Percentiles rank a stretch among this genome's conserved stretches.
Evolutionary conservation across 2,113 vertebrate species (phyloP).

Genomic region (Hydrolagus affinis): DNA sequence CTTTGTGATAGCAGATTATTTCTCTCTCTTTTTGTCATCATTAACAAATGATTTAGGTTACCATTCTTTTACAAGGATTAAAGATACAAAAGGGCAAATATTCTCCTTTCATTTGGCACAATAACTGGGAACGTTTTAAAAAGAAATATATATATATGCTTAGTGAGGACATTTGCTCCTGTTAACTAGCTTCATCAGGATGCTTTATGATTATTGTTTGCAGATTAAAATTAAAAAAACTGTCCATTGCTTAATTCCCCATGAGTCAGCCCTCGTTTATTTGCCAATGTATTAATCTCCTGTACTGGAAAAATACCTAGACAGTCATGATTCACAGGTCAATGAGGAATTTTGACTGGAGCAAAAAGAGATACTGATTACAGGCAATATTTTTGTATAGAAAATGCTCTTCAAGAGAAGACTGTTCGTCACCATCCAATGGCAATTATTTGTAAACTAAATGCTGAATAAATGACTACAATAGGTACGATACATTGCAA

Average conservation of each 20-base stretch:
- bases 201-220: slow-evolving; percentile 22
- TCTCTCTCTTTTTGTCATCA: not conserved
- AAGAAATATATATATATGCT: slow-evolving; percentile 10
- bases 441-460: not conserved
- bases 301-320: slow-evolving; percentile 15
- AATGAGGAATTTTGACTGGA: not conserved
- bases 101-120: not conserved
- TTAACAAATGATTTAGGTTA: slow-evolving; percentile 23
- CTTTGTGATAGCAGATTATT: not conserved
- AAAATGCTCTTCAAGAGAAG: not conserved
- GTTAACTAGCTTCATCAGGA: slow-evolving; percentile 5
- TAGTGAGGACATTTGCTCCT: not conserved
- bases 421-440: not conserved
- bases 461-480: not conserved
- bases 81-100: slow-evolving; percentile 3
- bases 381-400: not conserved
- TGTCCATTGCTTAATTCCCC: slow-evolving; percentile 9
- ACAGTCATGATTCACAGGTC: slow-evolving; percentile 26
- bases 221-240: slow-evolving; percentile 19
- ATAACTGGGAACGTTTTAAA: slow-evolving; percentile 6
- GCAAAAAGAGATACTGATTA: not conserved
- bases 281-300: slow-evolving; percentile 31
- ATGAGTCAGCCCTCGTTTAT: slow-evolving; percentile 6
- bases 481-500: no score
- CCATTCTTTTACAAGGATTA: slow-evolving; percentile 10